A percentile compares a stretch with the other conserved stretches of the same genome.
phyloP scores from a whole-genome alignment of 2,888 invertebrate species.

The Nycteola revayana region DNA sequence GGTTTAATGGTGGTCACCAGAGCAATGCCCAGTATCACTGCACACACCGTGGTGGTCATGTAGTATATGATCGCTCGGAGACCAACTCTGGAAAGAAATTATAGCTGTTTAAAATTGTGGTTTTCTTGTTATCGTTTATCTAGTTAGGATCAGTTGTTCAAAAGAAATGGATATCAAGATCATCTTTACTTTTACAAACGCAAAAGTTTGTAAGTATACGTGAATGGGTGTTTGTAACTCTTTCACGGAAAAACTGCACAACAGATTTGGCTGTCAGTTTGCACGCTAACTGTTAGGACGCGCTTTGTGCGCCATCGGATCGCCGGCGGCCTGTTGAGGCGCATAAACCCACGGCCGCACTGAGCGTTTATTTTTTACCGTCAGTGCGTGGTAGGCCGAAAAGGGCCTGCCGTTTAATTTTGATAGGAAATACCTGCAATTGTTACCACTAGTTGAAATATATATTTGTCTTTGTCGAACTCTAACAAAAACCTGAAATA shows the following conservation, averaged over 20 bases:
- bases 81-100: slow-evolving; percentile 83
- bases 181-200: too few species aligned
- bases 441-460: neutral
- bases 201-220: too few species aligned
- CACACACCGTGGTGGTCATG: slow-evolving; percentile 94
- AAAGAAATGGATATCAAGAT: too few species aligned
- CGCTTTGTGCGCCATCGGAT: neutral
- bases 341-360: neutral
- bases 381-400: neutral
- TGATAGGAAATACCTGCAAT: neutral
- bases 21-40: slow-evolving; percentile 95
- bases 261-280: neutral
- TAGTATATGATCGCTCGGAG: slow-evolving; percentile 94
- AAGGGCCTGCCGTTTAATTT: neutral
- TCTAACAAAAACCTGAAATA: neutral
- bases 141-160: too few species aligned
- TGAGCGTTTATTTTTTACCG: neutral
- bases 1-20: slow-evolving; percentile 95
- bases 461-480: neutral
- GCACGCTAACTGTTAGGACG: neutral
- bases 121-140: too few species aligned
- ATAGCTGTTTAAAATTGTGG: too few species aligned
- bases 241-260: too few species aligned
- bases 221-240: too few species aligned
- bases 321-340: neutral